Percentiles rank a stretch among this genome's conserved stretches.
Evolutionary conservation across 2,113 vertebrate genomes (phyloP).

Genomic region (Scolopax mira): DNA sequence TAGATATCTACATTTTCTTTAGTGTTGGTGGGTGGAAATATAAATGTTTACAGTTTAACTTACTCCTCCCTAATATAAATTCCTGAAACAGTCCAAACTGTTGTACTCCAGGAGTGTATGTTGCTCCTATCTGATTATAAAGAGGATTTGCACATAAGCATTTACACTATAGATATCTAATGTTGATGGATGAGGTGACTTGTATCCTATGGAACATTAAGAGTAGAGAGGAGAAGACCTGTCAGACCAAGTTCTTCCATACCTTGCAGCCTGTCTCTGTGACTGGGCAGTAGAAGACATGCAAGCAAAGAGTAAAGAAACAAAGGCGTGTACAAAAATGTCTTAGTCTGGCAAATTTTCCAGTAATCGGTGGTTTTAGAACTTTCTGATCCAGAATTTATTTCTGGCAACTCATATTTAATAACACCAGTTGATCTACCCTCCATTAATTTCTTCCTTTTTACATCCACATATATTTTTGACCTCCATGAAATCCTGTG

Average conservation of each 20-base stretch:
- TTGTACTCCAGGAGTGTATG: neutral
- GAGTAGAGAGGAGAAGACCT: neutral
- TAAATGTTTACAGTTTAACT: neutral
- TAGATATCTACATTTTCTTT: neutral
- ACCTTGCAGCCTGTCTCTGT: neutral
- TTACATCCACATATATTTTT: conserved; percentile 8
- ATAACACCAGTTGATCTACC: neutral
- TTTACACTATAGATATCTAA: neutral
- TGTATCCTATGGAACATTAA: neutral
- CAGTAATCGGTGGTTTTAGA: conserved; percentile 4
- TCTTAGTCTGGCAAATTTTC: neutral
- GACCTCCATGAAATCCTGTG: conserved; percentile 35
- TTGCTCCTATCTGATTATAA: neutral
- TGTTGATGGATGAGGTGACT: neutral
- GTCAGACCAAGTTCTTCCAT: neutral
- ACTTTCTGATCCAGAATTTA: neutral
- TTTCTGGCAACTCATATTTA: neutral
- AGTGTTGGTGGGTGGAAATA: neutral
- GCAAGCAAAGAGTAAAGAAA: neutral
- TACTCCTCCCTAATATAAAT: neutral
- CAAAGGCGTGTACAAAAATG: neutral
- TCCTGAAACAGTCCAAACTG: neutral
- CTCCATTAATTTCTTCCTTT: neutral
- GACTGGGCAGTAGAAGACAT: neutral
- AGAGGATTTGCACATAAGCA: neutral